A percentile compares a stretch with the other conserved stretches of the same genome.
Evolutionary conservation across 1,140 invertebrate genomes (phyloP).

Genomic region (Adoxophyes honmai): DNA sequence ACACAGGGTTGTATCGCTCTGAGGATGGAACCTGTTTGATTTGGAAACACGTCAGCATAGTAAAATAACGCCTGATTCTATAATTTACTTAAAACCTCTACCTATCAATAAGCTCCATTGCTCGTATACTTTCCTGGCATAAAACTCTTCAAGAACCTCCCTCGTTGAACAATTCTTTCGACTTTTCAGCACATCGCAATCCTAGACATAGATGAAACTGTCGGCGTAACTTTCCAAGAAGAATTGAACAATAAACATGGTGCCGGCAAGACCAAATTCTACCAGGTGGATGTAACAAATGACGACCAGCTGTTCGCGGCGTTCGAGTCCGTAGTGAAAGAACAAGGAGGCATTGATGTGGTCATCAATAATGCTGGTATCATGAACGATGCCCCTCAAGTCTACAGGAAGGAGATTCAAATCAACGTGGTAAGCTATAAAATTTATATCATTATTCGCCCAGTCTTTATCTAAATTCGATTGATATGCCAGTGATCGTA

Average conservation of each 20-base stretch:
- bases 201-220: conserved; percentile 28
- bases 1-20: too few species aligned
- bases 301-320: conserved; percentile 25
- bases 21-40: too few species aligned
- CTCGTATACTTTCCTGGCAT: too few species aligned
- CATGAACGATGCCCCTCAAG: conserved; percentile 34
- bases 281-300: conserved; percentile 35
- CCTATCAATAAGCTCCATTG: too few species aligned
- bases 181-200: conserved; percentile 33
- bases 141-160: too few species aligned
- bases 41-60: too few species aligned
- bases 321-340: conserved; percentile 28
- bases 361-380: conserved; percentile 81
- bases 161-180: too few species aligned
- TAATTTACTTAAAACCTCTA: too few species aligned
- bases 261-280: conserved; percentile 23
- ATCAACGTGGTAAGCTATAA: conserved; percentile 59
- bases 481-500: too few species aligned
- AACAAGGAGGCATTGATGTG: conserved; percentile 79
- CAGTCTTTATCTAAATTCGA: too few species aligned
- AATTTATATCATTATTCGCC: too few species aligned
- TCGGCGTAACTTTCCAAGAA: conserved; percentile 23
- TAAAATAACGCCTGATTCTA: too few species aligned
- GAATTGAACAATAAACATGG: conserved; percentile 31
- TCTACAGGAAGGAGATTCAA: conserved; percentile 39